These are phyloP conservation scores for Otocyon megalotis DNA, from an alignment of 2,113 vertebrate genomes.

Conservation along the genomic window DNA sequence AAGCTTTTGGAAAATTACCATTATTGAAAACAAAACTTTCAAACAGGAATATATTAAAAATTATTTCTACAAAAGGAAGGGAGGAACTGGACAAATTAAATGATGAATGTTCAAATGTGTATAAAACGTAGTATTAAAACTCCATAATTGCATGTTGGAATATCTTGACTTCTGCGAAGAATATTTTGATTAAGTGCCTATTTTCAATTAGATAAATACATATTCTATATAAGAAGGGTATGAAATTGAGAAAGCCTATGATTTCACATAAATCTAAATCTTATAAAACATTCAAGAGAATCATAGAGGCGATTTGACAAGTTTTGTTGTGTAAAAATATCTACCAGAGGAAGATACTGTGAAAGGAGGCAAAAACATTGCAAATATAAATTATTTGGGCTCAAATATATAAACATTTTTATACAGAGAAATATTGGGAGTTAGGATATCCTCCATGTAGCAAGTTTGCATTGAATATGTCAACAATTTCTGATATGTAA, in stretches of 20 bases:
- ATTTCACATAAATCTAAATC: constrained; percentile 51
- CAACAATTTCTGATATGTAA: background rate
- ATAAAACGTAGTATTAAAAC: constrained; percentile 50
- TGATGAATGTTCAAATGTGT: background rate
- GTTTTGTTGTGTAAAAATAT: background rate
- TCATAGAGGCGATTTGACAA: background rate
- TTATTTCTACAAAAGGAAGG: constrained; percentile 19
- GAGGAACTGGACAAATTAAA: constrained; percentile 42
- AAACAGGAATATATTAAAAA: constrained; percentile 35
- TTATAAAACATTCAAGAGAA: constrained; percentile 11
- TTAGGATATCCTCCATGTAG: background rate
- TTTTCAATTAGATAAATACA: constrained; percentile 60
- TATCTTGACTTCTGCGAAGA: constrained; percentile 54
- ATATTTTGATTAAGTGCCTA: background rate
- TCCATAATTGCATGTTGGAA: constrained; percentile 40
- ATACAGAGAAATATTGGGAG: background rate
- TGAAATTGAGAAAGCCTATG: constrained; percentile 22
- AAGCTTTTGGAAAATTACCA: background rate
- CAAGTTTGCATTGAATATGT: background rate
- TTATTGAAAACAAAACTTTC: constrained; percentile 48
- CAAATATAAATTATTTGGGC: background rate
- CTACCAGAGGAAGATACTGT: background rate
- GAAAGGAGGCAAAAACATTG: background rate
- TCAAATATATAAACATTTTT: background rate
- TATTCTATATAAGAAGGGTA: constrained; percentile 14